Evolutionary conservation across 2,797 vertebrate genomes (phyloP).

Genomic region (Poeciliopsis turneri): DNA sequence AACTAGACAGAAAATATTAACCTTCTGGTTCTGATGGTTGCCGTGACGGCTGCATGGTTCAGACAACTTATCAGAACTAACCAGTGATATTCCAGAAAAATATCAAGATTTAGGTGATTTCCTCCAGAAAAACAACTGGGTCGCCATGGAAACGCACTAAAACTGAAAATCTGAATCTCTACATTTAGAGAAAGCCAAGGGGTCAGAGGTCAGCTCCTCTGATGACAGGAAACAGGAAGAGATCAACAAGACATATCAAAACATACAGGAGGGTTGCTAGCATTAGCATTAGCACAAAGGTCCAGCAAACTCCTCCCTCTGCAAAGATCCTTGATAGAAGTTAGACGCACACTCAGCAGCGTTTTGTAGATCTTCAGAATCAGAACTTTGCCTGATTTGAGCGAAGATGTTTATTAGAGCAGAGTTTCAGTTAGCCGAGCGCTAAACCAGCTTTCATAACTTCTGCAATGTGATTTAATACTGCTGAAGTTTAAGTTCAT

Average conservation of each 20-base stretch:
- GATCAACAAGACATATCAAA: background rate
- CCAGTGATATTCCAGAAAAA: background rate
- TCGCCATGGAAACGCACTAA: background rate
- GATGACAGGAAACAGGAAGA: background rate
- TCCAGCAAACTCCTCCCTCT: background rate
- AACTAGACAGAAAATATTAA: background rate
- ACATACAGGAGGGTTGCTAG: background rate
- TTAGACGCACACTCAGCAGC: background rate
- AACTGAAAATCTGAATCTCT: background rate
- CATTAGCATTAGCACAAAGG: background rate
- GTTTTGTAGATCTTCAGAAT: background rate
- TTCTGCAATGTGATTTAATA: background rate
- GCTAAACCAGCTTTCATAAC: background rate
- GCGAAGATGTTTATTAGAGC: background rate
- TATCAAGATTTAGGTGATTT: background rate
- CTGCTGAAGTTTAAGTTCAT: background rate
- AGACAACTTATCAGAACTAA: background rate
- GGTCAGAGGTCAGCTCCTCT: background rate
- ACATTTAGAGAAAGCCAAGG: background rate
- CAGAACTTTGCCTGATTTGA: background rate
- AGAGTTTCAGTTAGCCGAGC: background rate
- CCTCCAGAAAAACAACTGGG: background rate
- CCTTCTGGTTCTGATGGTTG: background rate
- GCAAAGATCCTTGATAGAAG: background rate
- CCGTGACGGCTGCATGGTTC: background rate